Conservation (phyloP, 1,140 invertebrate species). For the Zaprionus lachaisei region DNA sequence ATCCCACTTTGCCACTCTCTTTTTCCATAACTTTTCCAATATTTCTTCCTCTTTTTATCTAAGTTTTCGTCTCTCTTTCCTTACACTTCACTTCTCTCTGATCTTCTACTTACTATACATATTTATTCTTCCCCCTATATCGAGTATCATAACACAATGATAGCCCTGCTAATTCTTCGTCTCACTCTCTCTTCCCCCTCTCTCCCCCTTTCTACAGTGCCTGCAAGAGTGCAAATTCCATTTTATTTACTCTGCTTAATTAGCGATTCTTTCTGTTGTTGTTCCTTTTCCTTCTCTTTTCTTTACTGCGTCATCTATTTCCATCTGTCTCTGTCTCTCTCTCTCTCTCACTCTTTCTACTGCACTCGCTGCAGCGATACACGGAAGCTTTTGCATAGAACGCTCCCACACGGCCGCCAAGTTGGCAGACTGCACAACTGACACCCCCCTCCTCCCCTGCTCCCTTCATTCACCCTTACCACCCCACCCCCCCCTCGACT, state of each 20-base stretch:
- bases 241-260: constrained; percentile 79
- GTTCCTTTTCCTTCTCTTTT: constrained; percentile 12
- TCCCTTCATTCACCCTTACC: background rate
- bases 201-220: background rate
- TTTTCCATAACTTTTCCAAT: too few relatives aligned
- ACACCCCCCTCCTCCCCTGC: too few relatives aligned
- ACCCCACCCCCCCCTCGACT: background rate
- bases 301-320: constrained; percentile 2
- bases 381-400: constrained; percentile 65
- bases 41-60: too few relatives aligned
- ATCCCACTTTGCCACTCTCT: too few relatives aligned
- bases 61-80: background rate
- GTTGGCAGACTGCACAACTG: constrained; percentile 23
- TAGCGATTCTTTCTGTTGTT: constrained; percentile 54
- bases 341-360: background rate
- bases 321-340: background rate
- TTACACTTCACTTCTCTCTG: background rate
- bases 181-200: background rate
- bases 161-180: background rate
- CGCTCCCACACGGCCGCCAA: constrained; percentile 20
- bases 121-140: background rate
- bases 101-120: background rate
- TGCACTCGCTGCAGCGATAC: constrained; percentile 34
- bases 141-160: background rate
- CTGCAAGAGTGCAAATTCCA: constrained; percentile 63